phyloP scores from a whole-genome alignment of 2,797 vertebrate species.

The Vespertilio murinus region DNA sequence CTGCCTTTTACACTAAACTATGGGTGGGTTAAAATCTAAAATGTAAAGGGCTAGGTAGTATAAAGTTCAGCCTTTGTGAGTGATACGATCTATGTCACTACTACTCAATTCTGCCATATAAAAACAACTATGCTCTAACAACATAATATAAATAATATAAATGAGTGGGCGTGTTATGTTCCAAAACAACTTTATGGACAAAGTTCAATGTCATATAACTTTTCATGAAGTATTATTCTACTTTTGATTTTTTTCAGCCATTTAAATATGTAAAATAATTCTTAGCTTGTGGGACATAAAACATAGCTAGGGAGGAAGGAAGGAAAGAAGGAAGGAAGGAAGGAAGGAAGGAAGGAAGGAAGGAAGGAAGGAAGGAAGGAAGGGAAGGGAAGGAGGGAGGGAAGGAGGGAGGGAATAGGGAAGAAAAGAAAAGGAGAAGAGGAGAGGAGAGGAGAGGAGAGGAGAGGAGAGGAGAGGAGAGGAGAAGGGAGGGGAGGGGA shows the following conservation, averaged over 20 bases:
- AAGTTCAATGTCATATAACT: background rate
- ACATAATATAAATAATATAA: background rate
- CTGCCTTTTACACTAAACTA: slow-evolving; percentile 9
- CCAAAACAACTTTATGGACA: background rate
- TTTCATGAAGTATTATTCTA: background rate
- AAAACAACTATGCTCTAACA: background rate
- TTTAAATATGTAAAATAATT: background rate
- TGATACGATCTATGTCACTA: background rate
- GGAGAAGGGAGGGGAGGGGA: fast-evolving
- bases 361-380: too few species aligned
- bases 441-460: too few species aligned
- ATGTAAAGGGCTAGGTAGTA: background rate
- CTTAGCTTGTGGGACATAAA: background rate
- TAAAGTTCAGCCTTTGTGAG: background rate
- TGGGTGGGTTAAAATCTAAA: background rate
- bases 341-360: too few species aligned
- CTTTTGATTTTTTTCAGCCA: background rate
- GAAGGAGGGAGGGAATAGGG: too few species aligned
- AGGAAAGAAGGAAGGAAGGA: fast-evolving
- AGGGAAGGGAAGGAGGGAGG: too few species aligned
- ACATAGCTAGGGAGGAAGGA: background rate
- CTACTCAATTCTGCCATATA: background rate
- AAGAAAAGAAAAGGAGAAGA: too few species aligned
- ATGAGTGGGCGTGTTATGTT: background rate
- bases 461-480: too few species aligned